Percentiles rank a stretch among this genome's conserved stretches.
phyloP scores from a whole-genome alignment of 1,140 invertebrate genomes.

The Rhyacophila brunnea region DNA sequence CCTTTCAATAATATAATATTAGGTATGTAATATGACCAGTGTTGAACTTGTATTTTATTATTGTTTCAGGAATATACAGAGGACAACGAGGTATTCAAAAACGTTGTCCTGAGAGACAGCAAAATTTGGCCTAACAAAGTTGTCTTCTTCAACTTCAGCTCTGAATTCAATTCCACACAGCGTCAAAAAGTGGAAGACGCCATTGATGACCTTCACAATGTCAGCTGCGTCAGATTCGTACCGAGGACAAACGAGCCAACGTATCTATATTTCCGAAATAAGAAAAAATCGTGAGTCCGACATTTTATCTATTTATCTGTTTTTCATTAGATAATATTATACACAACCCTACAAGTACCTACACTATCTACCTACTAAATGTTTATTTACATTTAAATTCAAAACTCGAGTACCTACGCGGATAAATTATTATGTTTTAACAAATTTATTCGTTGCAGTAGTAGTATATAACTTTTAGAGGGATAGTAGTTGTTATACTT shows the following conservation, averaged over 20 bases:
- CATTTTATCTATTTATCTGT: not conserved
- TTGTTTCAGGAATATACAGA: constrained; percentile 25
- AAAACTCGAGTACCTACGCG: too few relatives aligned
- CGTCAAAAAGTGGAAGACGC: constrained; percentile 20
- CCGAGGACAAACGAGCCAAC: constrained; percentile 21
- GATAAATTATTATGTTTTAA: too few relatives aligned
- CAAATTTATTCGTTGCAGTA: too few relatives aligned
- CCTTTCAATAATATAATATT: too few relatives aligned
- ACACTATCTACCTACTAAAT: too few relatives aligned
- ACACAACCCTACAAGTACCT: not conserved
- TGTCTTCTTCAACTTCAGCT: constrained; percentile 36
- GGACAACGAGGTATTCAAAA: constrained; percentile 25
- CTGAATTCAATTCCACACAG: constrained; percentile 24
- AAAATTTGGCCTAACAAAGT: constrained; percentile 33
- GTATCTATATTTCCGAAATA: constrained; percentile 31
- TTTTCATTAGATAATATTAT: not conserved
- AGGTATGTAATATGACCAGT: too few relatives aligned
- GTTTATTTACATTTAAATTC: too few relatives aligned
- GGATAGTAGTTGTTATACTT: too few relatives aligned
- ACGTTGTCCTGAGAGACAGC: constrained; percentile 25
- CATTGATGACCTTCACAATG: constrained; percentile 31
- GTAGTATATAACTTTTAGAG: too few relatives aligned
- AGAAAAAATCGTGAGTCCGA: constrained; percentile 32
- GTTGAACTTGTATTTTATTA: too few relatives aligned
- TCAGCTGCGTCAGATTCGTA: constrained; percentile 32